These are phyloP conservation scores for Neoaliturus tenellus DNA, from an alignment of 2,888 invertebrate genomes.

Conservation along the genomic window DNA sequence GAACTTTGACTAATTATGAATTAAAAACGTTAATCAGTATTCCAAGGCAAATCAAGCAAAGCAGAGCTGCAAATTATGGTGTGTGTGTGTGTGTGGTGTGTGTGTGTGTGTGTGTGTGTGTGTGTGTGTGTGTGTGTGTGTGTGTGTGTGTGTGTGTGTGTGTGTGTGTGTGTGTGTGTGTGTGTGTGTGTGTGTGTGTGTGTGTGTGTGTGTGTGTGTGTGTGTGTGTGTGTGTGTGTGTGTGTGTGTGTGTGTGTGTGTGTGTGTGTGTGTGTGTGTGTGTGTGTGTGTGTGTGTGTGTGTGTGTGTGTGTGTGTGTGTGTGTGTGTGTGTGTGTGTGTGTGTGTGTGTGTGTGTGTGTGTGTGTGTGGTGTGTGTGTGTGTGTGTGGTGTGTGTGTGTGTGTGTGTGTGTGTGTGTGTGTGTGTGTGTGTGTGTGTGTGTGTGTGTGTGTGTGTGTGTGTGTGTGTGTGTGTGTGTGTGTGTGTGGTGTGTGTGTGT, in stretches of 20 bases:
- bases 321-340: conserved; percentile 13
- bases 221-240: conserved; percentile 13
- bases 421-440: conserved; percentile 13
- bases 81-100: neutral
- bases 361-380: neutral
- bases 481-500: conserved; percentile 13
- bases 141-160: conserved; percentile 13
- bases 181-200: conserved; percentile 13
- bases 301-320: conserved; percentile 13
- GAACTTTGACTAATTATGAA: too few relatives aligned
- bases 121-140: conserved; percentile 13
- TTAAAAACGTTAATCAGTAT: too few relatives aligned
- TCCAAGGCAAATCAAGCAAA: too few relatives aligned
- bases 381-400: conserved; percentile 13
- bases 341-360: conserved; percentile 13
- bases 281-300: conserved; percentile 13
- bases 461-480: conserved; percentile 13
- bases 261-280: conserved; percentile 13
- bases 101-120: conserved; percentile 8
- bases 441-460: conserved; percentile 13
- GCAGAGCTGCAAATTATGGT: too few relatives aligned
- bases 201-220: conserved; percentile 13
- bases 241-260: conserved; percentile 13
- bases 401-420: conserved; percentile 13
- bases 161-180: conserved; percentile 13